A percentile compares a stretch with the other conserved stretches of the same genome.
These are phyloP conservation scores for Dallia pectoralis DNA, from an alignment of 2,797 vertebrate genomes.

Conservation along the genomic window DNA sequence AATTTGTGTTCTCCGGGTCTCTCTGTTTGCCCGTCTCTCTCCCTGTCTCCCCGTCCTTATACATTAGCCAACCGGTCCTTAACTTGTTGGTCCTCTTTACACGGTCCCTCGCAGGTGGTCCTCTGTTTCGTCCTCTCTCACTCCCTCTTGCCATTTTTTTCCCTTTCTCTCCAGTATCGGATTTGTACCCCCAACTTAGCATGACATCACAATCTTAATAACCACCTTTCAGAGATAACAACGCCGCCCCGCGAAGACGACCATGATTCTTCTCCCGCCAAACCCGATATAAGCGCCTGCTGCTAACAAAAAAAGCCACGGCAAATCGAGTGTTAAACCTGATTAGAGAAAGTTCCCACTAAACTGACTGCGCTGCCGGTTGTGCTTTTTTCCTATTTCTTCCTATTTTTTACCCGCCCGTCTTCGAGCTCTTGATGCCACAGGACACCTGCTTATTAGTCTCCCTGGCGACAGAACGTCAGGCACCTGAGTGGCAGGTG, in stretches of 20 bases:
- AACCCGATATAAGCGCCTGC: constrained; percentile 31
- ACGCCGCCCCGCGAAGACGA: constrained; percentile 50
- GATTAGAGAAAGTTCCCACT: constrained; percentile 64
- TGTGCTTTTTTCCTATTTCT: constrained; percentile 28
- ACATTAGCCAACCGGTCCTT: constrained; percentile 3
- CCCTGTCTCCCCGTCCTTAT: constrained; percentile 9
- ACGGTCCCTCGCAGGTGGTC: not conserved
- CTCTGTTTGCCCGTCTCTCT: not conserved
- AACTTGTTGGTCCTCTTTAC: constrained; percentile 15
- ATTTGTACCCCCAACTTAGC: constrained; percentile 22
- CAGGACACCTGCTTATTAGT: constrained; percentile 9
- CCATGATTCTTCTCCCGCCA: constrained; percentile 50
- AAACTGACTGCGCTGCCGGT: constrained; percentile 43
- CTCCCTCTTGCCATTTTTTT: constrained; percentile 26
- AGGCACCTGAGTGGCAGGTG: constrained; percentile 74
- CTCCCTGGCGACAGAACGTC: constrained; percentile 53
- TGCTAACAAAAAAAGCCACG: constrained; percentile 33
- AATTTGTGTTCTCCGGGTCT: not conserved
- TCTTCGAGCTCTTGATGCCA: not conserved
- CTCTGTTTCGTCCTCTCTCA: constrained; percentile 13
- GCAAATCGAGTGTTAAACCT: constrained; percentile 70
- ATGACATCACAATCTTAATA: constrained; percentile 64
- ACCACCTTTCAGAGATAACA: constrained; percentile 67
- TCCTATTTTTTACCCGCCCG: constrained; percentile 29
- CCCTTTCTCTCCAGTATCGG: constrained; percentile 21